Base-by-base conservation (phyloP, 2,888 invertebrate genomes). In the Galerucella calmariensis region DNA sequence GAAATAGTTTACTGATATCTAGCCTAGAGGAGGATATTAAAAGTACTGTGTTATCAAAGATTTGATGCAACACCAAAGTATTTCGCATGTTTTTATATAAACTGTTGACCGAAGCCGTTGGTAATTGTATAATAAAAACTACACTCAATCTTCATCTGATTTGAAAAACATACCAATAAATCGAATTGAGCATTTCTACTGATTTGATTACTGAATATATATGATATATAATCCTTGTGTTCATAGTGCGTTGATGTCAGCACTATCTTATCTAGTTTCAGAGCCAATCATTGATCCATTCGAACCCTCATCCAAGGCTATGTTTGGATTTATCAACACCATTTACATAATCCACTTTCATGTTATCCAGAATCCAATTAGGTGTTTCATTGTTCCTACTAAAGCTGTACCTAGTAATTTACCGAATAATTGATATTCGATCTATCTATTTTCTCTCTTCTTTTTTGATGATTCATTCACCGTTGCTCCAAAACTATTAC, bases 341-440 rank as follows among this genome's bases (percentile, higher is more conserved):
- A 53, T 56, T 56, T 56, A 56, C 56, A 56, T 56, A 56, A 20
- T 56, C 56, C 56, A 56, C 20, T 56, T 20, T 9, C 56, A 16
- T 56, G 61, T 27, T n/a, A 61, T 61, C 61, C 35, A 35, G 61
- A 61, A 61, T 61, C 61, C 61, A 61, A 61, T 61, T 61, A 61
- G n/a, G 35, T 61, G 27, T 35, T 35, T 61, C 61, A 61, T 61
- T 61, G 61, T 61, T 35, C 35, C n/a, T n/a, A n/a, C n/a, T n/a
- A n/a, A n/a, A n/a, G n/a, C n/a, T n/a, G n/a, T n/a, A n/a, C n/a
- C n/a, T n/a, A 48, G 67, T 67, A 59, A 72, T 72, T 67, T 61
- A 35, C 35, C 46, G 61, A 72, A 67, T 72, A 72, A 72, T 72
- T 67, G 51, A 72, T 67, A 67, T 72, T 67, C 61, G 27, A 58